phyloP scores from a whole-genome alignment of 2,113 vertebrate species.

The Silurus glanis region DNA sequence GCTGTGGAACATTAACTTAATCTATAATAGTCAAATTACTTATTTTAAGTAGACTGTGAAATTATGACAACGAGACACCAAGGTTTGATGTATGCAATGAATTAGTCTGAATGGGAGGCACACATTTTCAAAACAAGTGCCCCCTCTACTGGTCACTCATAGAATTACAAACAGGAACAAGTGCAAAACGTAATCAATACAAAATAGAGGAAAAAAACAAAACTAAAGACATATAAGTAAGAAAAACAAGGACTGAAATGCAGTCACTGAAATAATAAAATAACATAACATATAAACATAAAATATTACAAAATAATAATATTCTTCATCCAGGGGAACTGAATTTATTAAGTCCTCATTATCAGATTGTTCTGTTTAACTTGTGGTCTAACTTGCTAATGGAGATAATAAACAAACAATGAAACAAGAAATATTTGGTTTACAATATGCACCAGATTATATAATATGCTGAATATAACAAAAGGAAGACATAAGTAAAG shows the following conservation, averaged over 20 bases:
- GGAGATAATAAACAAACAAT: background rate
- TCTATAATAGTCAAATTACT: background rate
- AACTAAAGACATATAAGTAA: background rate
- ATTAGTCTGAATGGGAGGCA: background rate
- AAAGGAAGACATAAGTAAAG: background rate
- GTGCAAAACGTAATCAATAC: background rate
- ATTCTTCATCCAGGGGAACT: background rate
- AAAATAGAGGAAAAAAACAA: background rate
- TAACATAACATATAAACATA: background rate
- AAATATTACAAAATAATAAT: background rate
- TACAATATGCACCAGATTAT: background rate
- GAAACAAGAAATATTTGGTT: background rate
- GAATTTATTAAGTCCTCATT: background rate
- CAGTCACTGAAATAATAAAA: background rate
- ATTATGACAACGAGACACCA: background rate
- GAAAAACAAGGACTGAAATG: background rate
- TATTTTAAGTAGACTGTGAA: background rate
- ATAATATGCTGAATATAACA: background rate
- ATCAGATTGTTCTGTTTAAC: background rate
- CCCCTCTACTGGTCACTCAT: slow-evolving; percentile 40
- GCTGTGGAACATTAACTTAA: background rate
- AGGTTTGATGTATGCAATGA: background rate
- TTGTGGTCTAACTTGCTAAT: background rate
- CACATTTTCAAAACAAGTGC: slow-evolving; percentile 27
- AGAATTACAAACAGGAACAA: background rate